Evolutionary conservation across 2,113 vertebrate genomes (phyloP).

Genomic region (Galbula dea): DNA sequence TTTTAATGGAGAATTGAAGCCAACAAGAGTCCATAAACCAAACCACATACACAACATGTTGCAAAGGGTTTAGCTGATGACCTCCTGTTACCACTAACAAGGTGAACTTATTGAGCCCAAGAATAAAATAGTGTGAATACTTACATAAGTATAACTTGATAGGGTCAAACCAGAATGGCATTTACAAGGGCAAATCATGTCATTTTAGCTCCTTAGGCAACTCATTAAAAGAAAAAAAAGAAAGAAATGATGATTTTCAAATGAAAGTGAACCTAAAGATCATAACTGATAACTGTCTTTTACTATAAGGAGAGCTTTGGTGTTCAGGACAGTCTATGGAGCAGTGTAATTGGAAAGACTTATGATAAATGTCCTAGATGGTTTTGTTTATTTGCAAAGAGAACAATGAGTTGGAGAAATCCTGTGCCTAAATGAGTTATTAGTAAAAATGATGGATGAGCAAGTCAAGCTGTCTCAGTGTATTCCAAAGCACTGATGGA

Average conservation of each 20-base stretch:
- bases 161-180: conserved; percentile 30
- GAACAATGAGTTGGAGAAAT: neutral
- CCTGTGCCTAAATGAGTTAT: neutral
- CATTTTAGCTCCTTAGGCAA: neutral
- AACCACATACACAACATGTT: neutral
- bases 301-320: neutral
- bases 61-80: neutral
- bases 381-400: neutral
- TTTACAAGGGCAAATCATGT: conserved; percentile 46
- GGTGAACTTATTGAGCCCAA: neutral
- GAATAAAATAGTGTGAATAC: conserved; percentile 22
- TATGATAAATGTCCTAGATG: neutral
- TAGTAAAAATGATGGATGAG: neutral
- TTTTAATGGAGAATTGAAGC: neutral
- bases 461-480: neutral
- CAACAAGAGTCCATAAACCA: neutral
- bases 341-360: neutral
- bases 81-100: neutral
- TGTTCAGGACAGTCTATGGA: neutral
- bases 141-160: conserved; percentile 39
- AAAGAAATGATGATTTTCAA: neutral
- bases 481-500: neutral
- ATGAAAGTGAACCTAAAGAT: neutral
- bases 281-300: neutral
- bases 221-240: neutral